A percentile compares a stretch with the other conserved stretches of the same genome.
phyloP scores from a whole-genome alignment of 1,140 invertebrate species.

The Apocrypta bakeri region DNA sequence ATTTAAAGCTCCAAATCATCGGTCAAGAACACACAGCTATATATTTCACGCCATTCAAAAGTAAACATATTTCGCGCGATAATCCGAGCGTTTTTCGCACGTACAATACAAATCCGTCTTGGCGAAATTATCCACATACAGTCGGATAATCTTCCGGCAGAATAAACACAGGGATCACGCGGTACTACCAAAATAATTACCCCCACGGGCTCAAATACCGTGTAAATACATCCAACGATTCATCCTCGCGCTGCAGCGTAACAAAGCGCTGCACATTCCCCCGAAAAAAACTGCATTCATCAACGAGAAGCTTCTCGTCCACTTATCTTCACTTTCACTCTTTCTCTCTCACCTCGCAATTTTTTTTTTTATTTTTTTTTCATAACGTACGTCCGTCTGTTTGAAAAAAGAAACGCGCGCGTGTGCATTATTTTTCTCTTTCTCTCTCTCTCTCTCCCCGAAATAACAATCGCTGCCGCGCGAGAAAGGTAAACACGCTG shows the following conservation, averaged over 20 bases:
- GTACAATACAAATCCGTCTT: neutral
- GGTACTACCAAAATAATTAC: slow-evolving; percentile 10
- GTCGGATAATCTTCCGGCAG: neutral
- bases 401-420: neutral
- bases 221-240: slow-evolving; percentile 37
- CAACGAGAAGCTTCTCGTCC: neutral
- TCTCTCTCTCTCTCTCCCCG: neutral
- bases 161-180: neutral
- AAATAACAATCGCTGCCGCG: neutral
- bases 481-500: slow-evolving; percentile 9
- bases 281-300: neutral
- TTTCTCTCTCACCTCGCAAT: neutral
- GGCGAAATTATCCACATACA: neutral
- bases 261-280: neutral
- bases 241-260: neutral
- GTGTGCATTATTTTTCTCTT: no score
- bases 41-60: no score
- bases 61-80: neutral
- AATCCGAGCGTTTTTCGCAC: slow-evolving; percentile 9
- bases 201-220: slow-evolving; percentile 18
- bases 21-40: no score
- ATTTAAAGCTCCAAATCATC: no score
- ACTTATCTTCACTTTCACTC: slow-evolving; percentile 39
- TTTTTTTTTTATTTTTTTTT: neutral
- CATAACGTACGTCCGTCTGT: neutral